Percentiles rank a stretch among this genome's conserved stretches.
These are phyloP conservation scores for Macrobrachium nipponense DNA, from an alignment of 1,140 invertebrate genomes.

Conservation along the genomic window DNA sequence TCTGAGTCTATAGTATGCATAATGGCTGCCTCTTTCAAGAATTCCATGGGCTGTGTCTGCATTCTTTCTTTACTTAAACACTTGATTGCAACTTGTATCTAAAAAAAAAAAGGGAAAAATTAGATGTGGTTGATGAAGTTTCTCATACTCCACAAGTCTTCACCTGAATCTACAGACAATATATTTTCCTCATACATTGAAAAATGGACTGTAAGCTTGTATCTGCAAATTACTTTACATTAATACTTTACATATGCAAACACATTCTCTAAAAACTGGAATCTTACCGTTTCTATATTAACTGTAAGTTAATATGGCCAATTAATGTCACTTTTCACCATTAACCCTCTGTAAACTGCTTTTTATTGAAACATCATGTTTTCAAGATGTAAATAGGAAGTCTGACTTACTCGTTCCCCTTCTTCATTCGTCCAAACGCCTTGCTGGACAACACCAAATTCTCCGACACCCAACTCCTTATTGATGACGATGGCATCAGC, in stretches of 20 bases:
- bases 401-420: conserved; percentile 81
- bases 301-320: too few species aligned
- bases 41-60: conserved; percentile 95
- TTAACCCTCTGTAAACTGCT: background rate
- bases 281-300: too few species aligned
- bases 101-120: background rate
- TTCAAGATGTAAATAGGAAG: background rate
- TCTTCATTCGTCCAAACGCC: conserved; percentile 96
- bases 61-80: conserved; percentile 92
- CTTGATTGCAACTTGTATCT: conserved; percentile 98
- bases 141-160: background rate
- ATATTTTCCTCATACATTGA: too few species aligned
- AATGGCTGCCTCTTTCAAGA: conserved; percentile 97
- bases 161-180: too few species aligned
- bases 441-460: conserved; percentile 98
- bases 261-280: too few species aligned
- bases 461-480: conserved; percentile 94
- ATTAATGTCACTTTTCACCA: too few species aligned
- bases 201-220: too few species aligned
- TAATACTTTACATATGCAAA: too few species aligned
- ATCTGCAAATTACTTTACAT: too few species aligned
- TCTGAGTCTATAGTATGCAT: conserved; percentile 98
- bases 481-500: conserved; percentile 92
- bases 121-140: background rate
- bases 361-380: background rate